A percentile compares a stretch with the other conserved stretches of the same genome.
These are phyloP conservation scores for Okapia johnstoni DNA, from an alignment of 2,113 vertebrate species.

Conservation along the genomic window DNA sequence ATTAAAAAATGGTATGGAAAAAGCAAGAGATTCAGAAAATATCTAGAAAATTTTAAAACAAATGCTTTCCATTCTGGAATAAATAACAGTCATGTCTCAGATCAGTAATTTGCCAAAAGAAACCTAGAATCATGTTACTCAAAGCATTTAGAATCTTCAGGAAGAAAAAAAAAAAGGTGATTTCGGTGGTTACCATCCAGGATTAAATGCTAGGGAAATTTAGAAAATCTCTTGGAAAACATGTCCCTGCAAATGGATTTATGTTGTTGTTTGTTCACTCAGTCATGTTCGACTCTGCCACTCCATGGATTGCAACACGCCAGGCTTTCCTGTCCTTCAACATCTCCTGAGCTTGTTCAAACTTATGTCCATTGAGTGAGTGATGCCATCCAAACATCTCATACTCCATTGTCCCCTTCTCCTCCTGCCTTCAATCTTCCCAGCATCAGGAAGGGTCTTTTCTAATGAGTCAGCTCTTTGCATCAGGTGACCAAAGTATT, in stretches of 20 bases:
- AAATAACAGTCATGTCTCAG: not conserved
- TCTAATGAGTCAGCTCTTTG: not conserved
- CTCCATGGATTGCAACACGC: not conserved
- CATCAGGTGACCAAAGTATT: not conserved
- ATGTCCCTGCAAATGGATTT: not conserved
- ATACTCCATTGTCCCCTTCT: not conserved
- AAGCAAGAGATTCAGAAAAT: not conserved
- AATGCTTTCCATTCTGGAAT: not conserved
- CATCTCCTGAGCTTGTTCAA: not conserved
- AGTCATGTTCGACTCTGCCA: not conserved
- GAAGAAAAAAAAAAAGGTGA: not conserved
- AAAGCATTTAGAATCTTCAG: not conserved
- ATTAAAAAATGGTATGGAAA: not conserved
- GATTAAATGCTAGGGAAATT: not conserved
- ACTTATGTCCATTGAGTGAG: not conserved
- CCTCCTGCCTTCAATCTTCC: not conserved
- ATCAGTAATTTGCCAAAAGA: not conserved
- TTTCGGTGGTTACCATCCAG: not conserved
- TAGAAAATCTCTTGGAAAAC: not conserved
- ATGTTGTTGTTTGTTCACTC: not conserved
- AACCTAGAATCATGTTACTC: not conserved
- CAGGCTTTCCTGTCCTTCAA: not conserved
- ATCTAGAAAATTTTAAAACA: not conserved
- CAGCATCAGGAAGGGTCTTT: not conserved
- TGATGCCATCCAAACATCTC: not conserved